These are phyloP conservation scores for Tenthredo mesomela DNA, from an alignment of 2,888 invertebrate species.

Conservation along the genomic window DNA sequence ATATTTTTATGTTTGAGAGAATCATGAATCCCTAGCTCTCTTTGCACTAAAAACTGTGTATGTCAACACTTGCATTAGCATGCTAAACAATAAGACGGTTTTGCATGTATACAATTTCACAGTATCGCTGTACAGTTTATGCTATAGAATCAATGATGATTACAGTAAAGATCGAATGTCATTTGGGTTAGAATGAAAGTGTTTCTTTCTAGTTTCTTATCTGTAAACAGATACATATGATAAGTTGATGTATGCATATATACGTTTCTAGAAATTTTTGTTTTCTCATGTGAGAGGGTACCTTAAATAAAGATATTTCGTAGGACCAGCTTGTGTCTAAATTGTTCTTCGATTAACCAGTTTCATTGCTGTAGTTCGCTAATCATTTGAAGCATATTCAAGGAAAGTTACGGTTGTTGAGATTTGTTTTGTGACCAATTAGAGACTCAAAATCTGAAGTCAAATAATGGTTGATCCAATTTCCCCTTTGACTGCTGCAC, in stretches of 20 bases:
- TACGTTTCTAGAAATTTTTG: neutral
- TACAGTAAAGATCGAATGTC: neutral
- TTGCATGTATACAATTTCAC: slow-evolving; percentile 22
- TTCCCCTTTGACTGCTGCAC: too few species aligned
- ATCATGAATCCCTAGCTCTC: neutral
- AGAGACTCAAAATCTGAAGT: too few species aligned
- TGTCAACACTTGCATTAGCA: neutral
- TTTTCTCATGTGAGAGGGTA: neutral
- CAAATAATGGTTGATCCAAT: too few species aligned
- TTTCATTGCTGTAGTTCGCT: too few species aligned
- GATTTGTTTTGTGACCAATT: too few species aligned
- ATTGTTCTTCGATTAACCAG: too few species aligned
- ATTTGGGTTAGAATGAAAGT: neutral
- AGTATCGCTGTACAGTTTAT: neutral
- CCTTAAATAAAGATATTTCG: too few species aligned
- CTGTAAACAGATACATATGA: neutral
- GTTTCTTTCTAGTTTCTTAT: neutral
- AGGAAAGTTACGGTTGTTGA: too few species aligned
- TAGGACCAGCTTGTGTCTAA: too few species aligned
- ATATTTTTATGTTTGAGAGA: neutral
- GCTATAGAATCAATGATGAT: neutral
- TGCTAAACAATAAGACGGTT: neutral
- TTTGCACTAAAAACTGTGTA: slow-evolving; percentile 10
- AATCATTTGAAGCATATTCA: too few species aligned
- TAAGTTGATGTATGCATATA: neutral